Base-by-base conservation (phyloP, 2,113 vertebrate genomes). In the Lasiurus cinereus region DNA sequence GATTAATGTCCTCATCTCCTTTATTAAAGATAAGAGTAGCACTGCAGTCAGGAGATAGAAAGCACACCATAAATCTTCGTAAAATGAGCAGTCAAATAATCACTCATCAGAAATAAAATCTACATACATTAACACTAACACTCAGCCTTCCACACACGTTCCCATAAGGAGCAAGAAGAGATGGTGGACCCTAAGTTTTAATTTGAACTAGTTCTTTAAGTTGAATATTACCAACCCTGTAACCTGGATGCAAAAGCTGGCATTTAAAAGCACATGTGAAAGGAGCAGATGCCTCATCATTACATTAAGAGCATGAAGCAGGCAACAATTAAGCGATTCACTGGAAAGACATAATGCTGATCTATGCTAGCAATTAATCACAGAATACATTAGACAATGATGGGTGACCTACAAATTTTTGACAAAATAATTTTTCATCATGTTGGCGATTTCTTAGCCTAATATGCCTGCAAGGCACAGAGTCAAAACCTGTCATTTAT, bases 11-110 rank as follows among this genome's bases (percentile, higher is more conserved):
- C 99, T 99, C 99, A 99, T 99, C 99, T 99, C 99, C 99, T 99
- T 99, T 99, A 99, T 99, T 99, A 99, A 99, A 99, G 99, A 99
- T 99, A 99, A 99, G 99, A 99, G 99, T 99, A 99, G 99, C 99
- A 98, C 99, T 99, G 99, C 99, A 99, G 99, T 99, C 99, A 99
- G 98, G 99, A 99, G 99, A 99, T 99, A 99, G 99, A 99, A 99
- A 98, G 98, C 98, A 98, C 97, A 98, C 99, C 99, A 99, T 99
- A 99, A 99, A 99, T 99, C 99, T 99, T 98, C 87, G 98, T 99
- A 99, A 99, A 99, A 99, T 99, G 99, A 99, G 99, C 99, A 99
- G 99, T 99, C 99, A 99, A 99, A 99, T 99, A 99, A 99, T 99
- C 99, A 99, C 99, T 99, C 99, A 99, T 99, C 99, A 99, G 99